Evolutionary conservation across 2,113 vertebrate species (phyloP), one percentile per base, ranked within the genome.

Genomic region (Leucoraja erinaceus): DNA sequence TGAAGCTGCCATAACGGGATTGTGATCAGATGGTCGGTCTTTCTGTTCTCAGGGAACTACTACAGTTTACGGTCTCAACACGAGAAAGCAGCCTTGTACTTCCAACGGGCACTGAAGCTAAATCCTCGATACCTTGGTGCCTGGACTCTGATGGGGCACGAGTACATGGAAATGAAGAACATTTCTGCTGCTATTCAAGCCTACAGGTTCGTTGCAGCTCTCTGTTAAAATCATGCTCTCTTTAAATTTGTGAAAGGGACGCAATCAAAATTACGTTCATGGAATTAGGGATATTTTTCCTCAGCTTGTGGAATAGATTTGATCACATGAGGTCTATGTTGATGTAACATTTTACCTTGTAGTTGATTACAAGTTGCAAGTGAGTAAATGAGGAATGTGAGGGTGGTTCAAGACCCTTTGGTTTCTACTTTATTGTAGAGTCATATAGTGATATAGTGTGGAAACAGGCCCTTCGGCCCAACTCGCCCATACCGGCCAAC

Each of bases 161-260:
- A 99, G 93, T 99, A 99, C 95, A 99, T 99, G 99, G 99, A 99
- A 95, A 99, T 99, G 98, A 99, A 99, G 95, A 99, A 99, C 95
- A 99, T 98, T 0, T 99, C 99, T 20, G 99, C 99, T 59, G 99
- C 98, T 93, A 99, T 99, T 93, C 99, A 99, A 94, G 99, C 99
- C 93, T 99, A 99, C 86, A 96, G 97, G 97, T 98, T 72, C 59
- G 38, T 59, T 3, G 4, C 14, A 14, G 28, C 81, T 61, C 28
- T 31, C 28, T 78, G 11, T 61, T 5, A 0, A 63, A 63, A 88
- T 77, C n/a, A 33, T 25, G 22, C 74, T 75, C 20, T 84, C 3
- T 86, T 63, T 63, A 18, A 63, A 88, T 28, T 63, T 59, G n/a
- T 66, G 63, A 16, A 86, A 47, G 38, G 38, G 38, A 47, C 38